phyloP scores from a whole-genome alignment of 2,888 invertebrate genomes.

The Lymantria dispar region DNA sequence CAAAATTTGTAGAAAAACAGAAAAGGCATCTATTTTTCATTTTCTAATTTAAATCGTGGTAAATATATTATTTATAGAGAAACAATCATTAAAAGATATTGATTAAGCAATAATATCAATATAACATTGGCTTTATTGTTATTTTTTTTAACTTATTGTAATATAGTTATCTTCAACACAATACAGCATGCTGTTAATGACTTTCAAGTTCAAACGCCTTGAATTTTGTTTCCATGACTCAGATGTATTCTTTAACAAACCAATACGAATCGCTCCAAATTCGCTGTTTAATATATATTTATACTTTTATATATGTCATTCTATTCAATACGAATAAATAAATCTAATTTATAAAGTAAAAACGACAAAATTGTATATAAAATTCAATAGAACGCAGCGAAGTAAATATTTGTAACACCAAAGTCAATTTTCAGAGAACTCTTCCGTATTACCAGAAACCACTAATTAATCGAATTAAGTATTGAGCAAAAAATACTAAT shows the following conservation, averaged over 20 bases:
- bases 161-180: background rate
- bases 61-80: no score
- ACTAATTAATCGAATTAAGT: no score
- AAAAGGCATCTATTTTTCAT: no score
- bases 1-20: no score
- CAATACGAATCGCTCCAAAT: slow-evolving; percentile 11
- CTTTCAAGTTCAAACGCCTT: slow-evolving; percentile 25
- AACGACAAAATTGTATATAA: background rate
- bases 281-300: background rate
- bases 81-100: no score
- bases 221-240: slow-evolving; percentile 20
- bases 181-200: slow-evolving; percentile 4
- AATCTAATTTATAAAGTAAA: background rate
- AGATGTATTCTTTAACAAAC: slow-evolving; percentile 2
- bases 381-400: slow-evolving; percentile 1
- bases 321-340: background rate
- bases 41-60: no score
- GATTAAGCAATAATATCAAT: no score
- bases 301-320: background rate
- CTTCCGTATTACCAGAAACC: no score
- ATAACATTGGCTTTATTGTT: background rate
- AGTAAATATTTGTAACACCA: slow-evolving; percentile 9
- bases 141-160: background rate
- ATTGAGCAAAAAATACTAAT: no score
- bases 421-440: no score